phyloP scores from a whole-genome alignment of 2,888 invertebrate species.

The Ormyrus thymus region DNA sequence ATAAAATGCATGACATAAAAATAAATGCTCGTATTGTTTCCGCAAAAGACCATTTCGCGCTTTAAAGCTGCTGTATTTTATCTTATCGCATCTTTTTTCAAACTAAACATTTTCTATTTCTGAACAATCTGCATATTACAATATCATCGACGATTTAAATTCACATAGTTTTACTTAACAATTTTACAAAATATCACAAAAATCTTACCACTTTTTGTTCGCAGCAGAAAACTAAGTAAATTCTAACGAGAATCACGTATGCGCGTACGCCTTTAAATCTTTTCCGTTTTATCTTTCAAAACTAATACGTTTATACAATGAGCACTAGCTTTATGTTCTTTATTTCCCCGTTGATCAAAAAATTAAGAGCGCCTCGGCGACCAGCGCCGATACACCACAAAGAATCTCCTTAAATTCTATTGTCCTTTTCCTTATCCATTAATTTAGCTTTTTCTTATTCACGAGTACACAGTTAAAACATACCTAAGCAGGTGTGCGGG shows the following conservation, averaged over 20 bases:
- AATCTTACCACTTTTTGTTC: conserved; percentile 73
- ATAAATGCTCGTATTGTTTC: conserved; percentile 73
- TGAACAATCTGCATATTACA: conserved; percentile 53
- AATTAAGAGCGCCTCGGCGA: conserved; percentile 57
- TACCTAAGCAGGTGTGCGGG: conserved; percentile 31
- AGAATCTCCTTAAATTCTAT: conserved; percentile 58
- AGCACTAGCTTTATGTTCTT: conserved; percentile 7
- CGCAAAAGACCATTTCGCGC: conserved; percentile 31
- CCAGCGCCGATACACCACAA: conserved; percentile 57
- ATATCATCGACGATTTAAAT: conserved; percentile 56
- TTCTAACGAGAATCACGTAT: conserved; percentile 56
- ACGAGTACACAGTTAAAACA: conserved; percentile 49
- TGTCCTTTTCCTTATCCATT: conserved; percentile 55
- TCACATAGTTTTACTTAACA: conserved; percentile 55
- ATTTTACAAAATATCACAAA: conserved; percentile 74
- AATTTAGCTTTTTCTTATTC: conserved; percentile 20
- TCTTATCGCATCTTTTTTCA: conserved; percentile 28
- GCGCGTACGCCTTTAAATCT: conserved; percentile 45
- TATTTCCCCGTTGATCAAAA: conserved; percentile 45
- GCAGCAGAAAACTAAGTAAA: conserved; percentile 67
- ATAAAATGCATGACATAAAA: conserved; percentile 75
- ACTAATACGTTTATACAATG: conserved; percentile 25
- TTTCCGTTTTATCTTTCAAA: conserved; percentile 31
- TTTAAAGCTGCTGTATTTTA: conserved; percentile 17
- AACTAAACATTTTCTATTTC: conserved; percentile 36